Base-by-base conservation (phyloP, 2,888 invertebrate species). In the Crepidodera aurea region DNA sequence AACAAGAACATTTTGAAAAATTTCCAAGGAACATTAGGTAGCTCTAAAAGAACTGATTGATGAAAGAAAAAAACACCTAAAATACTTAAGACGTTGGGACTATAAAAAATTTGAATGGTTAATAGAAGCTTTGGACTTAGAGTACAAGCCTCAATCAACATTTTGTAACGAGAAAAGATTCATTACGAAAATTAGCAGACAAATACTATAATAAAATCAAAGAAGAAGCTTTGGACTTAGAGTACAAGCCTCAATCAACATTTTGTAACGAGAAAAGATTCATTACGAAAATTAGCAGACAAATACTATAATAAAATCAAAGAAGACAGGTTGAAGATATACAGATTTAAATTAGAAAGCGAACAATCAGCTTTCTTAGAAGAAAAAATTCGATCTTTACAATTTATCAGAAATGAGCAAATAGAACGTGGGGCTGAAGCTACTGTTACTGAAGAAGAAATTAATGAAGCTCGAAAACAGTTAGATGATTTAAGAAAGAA, bases 51-150 rank as follows among this genome's bases (percentile, higher is more conserved):
- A 92, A 76, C 73, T 89, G 8, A 93, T 94, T 62, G 91, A 92
- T n/a, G 89, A 85, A 76, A 86, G 96, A 51, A 91, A 90, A 74
- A 91, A 91, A 72, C 82, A 85, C 56, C 78, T 97, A 3, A 91
- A 88, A 69, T 83, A 83, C 60, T 78, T 97, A 42, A 84, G 94
- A 3, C 84, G 84, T 42, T 86, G 87, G 83, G 96, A 97, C 77
- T 94, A 94, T 77, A 90, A 90, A 74, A 88, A 90, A 67, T 97
- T 92, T 78, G 92, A 94, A 77, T 96, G 94, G 94, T 73, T 96
- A 0, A 76, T 95, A 15, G 92, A 94, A 68, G 88, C 89, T 76
- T 82, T 97, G 1, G 88, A 93, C 68, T 82, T 97, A 64, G 84
- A 88, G 42, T 96, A 91, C 74, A 90, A 90, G 73, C 89, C 88